Conservation (phyloP, 2,888 invertebrate genomes). For the Apamea anceps region DNA sequence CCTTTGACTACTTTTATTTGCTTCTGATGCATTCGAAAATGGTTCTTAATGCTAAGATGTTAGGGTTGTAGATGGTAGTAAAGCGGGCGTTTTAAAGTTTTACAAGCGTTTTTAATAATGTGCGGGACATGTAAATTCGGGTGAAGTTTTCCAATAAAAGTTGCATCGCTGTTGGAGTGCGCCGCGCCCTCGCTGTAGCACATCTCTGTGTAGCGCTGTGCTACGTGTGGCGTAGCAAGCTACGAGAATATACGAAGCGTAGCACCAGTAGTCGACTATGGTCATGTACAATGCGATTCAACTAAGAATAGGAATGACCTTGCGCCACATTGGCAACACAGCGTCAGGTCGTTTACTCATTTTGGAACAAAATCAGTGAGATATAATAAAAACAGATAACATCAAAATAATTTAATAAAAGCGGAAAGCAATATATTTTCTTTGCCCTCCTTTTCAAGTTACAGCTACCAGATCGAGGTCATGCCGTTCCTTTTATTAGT, state of each 20-base stretch:
- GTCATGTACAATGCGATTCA: not conserved
- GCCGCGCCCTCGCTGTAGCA: slow-evolving; percentile 69
- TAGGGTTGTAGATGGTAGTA: slow-evolving; percentile 60
- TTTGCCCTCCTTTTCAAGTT: too few relatives aligned
- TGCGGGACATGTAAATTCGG: slow-evolving; percentile 87
- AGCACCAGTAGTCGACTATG: slow-evolving; percentile 6
- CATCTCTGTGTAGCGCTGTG: slow-evolving; percentile 51
- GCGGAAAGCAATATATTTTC: not conserved
- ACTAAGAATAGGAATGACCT: not conserved
- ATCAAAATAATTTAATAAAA: not conserved
- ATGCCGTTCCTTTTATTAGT: not conserved
- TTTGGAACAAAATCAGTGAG: not conserved
- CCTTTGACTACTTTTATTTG: slow-evolving; percentile 57
- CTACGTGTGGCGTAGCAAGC: slow-evolving; percentile 53
- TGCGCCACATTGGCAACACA: not conserved
- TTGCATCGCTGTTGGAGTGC: slow-evolving; percentile 79
- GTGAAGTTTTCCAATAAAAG: slow-evolving; percentile 88
- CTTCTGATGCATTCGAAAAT: slow-evolving; percentile 55
- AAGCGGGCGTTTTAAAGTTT: slow-evolving; percentile 67
- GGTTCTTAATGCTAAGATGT: slow-evolving; percentile 51
- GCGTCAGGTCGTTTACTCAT: not conserved
- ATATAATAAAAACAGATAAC: too few relatives aligned
- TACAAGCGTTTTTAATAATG: slow-evolving; percentile 87
- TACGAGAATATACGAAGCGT: slow-evolving; percentile 21
- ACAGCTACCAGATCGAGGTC: not conserved